phyloP scores from a whole-genome alignment of 2,113 vertebrate genomes.

The Ochotona curzoniae region DNA sequence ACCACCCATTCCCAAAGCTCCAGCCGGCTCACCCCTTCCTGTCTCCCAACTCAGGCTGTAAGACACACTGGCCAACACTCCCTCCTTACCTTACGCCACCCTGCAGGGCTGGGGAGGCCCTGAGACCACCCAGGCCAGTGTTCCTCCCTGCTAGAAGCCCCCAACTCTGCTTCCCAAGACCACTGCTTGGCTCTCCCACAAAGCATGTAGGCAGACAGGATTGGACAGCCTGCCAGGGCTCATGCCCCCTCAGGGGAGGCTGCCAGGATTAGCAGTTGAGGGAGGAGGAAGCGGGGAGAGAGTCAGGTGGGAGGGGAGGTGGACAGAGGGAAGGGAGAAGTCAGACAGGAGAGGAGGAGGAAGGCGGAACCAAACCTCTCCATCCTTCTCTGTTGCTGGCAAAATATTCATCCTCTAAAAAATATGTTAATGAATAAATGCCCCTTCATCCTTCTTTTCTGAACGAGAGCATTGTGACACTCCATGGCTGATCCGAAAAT shows the following conservation, averaged over 20 bases:
- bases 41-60: too few species aligned
- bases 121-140: neutral
- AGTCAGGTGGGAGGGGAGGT: accelerated
- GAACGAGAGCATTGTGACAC: slow-evolving; percentile 63
- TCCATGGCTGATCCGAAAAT: slow-evolving; percentile 73
- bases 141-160: neutral
- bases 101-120: neutral
- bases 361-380: neutral
- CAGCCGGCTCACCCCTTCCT: neutral
- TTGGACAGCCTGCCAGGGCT: neutral
- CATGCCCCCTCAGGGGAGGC: neutral
- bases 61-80: neutral
- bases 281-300: too few species aligned
- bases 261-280: neutral
- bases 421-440: neutral
- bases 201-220: neutral
- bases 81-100: neutral
- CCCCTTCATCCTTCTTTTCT: slow-evolving; percentile 5
- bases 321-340: neutral
- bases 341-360: too few species aligned
- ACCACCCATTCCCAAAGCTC: neutral
- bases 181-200: too few species aligned
- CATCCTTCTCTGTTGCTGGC: slow-evolving; percentile 1
- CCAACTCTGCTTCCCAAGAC: neutral
- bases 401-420: slow-evolving; percentile 52